Base-by-base conservation (phyloP, 2,888 invertebrate species). In the Eristalinus sepulchralis region DNA sequence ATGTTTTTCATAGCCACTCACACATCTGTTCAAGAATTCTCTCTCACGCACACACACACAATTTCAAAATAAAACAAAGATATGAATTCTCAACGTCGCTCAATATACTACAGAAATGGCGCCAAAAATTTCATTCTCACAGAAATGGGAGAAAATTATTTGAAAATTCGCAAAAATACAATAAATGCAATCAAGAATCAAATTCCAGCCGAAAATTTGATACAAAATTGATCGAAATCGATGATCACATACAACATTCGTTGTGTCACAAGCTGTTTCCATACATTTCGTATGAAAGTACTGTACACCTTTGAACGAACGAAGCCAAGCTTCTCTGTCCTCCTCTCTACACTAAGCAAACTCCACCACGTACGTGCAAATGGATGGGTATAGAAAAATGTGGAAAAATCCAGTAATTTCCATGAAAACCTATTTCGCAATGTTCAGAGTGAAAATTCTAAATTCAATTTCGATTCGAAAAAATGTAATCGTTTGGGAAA, bases 271-370 rank as follows among this genome's bases (percentile, higher is more conserved):
- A 27, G 5, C 27, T 3, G 5, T 27, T n/a, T 47, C 17, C 17
- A 4, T 17, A 47, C 47, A 47, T 47, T 47, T 47, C 17, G 47
- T 47, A 66, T 55, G 57, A 75, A 79, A 72, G 86, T 86, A 86
- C 83, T 62, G 78, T n/a, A 27, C 17, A 22, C 8, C 47, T 22
- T 53, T 63, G 60, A 71, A 57, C 22, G 59, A 71, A 64, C 59
- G 71, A 85, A 83, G 83, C 86, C 86, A 86, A 86, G 86, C 86
- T 68, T 62, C 71, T 78, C 82, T 77, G 82, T 72, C 78, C 83
- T 73, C 83, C 71, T 36, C 67, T 71, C 62, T 70, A 70, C 82
- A 70, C 77, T 55, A 47, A 81, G 71, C 81, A 77, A 66, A 62
- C 72, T 59, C 60, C 68, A 47, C 27, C 27, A 27, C 27, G 27